phyloP scores from a whole-genome alignment of 2,113 vertebrate species.

The Cygnus buccinator region DNA sequence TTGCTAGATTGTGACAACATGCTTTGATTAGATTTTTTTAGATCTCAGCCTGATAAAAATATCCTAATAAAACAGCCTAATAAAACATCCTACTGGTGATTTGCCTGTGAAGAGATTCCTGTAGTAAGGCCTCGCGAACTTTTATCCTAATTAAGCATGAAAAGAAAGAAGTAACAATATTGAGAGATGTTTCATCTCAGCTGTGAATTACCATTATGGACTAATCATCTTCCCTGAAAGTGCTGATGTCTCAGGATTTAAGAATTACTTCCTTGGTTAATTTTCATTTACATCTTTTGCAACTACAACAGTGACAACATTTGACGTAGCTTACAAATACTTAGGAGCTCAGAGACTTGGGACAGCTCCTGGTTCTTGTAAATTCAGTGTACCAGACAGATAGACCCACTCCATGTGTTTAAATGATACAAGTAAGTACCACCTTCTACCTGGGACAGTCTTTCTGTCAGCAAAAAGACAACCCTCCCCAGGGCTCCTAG shows the following conservation, averaged over 20 bases:
- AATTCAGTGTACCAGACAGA: background rate
- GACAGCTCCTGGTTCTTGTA: background rate
- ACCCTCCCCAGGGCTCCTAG: background rate
- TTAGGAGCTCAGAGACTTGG: background rate
- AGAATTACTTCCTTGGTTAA: background rate
- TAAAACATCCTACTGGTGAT: background rate
- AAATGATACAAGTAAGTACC: background rate
- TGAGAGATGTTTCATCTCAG: background rate
- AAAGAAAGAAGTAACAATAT: background rate
- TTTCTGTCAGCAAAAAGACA: background rate
- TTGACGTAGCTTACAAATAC: background rate
- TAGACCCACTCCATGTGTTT: rapidly evolving
- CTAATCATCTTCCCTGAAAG: background rate
- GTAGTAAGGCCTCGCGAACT: background rate
- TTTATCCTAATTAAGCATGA: background rate
- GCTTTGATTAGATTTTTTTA: background rate
- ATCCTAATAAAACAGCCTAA: background rate
- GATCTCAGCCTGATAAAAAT: background rate
- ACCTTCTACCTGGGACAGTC: background rate
- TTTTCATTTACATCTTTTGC: background rate
- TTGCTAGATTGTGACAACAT: background rate
- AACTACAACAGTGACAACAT: background rate
- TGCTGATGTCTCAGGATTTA: background rate
- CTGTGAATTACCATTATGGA: background rate
- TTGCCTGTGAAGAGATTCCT: background rate